A percentile compares a stretch with the other conserved stretches of the same genome.
phyloP scores from a whole-genome alignment of 2,888 invertebrate species.

The Drosophila cracens region DNA sequence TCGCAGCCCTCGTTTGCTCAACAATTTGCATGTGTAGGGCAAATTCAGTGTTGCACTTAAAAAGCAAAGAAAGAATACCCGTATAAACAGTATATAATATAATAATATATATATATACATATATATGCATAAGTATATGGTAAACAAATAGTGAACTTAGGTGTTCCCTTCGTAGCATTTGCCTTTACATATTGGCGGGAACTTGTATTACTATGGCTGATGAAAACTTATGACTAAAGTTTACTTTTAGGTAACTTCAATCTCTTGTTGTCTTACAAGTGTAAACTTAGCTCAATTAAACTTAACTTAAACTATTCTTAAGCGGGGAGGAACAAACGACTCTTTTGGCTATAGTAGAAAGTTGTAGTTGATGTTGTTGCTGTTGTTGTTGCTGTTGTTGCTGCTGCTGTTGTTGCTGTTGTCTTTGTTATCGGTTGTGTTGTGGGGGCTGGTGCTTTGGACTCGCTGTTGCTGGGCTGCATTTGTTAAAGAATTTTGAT shows the following conservation, averaged over 20 bases:
- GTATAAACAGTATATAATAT: neutral
- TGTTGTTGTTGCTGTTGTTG: slow-evolving; percentile 30
- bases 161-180: slow-evolving; percentile 17
- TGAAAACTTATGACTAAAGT: slow-evolving; percentile 26
- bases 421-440: slow-evolving; percentile 23
- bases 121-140: neutral
- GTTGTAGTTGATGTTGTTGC: slow-evolving; percentile 19
- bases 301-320: slow-evolving; percentile 49
- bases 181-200: slow-evolving; percentile 59
- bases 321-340: slow-evolving; percentile 44
- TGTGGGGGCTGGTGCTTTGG: slow-evolving; percentile 36
- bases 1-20: slow-evolving; percentile 32
- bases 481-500: slow-evolving; percentile 40
- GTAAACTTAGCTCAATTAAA: slow-evolving; percentile 37
- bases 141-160: slow-evolving; percentile 11
- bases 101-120: slow-evolving; percentile 5
- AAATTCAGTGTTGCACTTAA: slow-evolving; percentile 34
- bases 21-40: slow-evolving; percentile 45
- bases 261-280: slow-evolving; percentile 22
- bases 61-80: neutral
- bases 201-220: slow-evolving; percentile 36
- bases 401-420: slow-evolving; percentile 29
- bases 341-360: slow-evolving; percentile 14
- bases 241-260: slow-evolving; percentile 27
- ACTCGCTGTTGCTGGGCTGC: slow-evolving; percentile 47